phyloP scores from a whole-genome alignment of 2,797 vertebrate species.

The Microctenopoma steveboyesi region DNA sequence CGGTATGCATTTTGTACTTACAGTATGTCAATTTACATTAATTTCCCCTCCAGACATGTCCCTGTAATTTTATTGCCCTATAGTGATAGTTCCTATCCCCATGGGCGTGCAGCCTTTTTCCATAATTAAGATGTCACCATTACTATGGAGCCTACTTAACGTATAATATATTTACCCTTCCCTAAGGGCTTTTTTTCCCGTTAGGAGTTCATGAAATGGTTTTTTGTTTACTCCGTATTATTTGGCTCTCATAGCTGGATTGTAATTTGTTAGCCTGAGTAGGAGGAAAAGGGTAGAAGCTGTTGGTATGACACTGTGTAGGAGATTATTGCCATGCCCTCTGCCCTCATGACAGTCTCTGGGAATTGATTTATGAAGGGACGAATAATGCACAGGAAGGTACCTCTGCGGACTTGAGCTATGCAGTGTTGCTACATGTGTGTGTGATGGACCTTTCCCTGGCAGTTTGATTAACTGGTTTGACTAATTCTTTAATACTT shows the following conservation, averaged over 20 bases:
- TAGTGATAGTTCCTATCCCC: slow-evolving; percentile 40
- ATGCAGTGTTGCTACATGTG: neutral
- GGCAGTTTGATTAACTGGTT: slow-evolving; percentile 1
- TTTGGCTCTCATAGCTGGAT: slow-evolving; percentile 53
- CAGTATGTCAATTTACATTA: slow-evolving; percentile 37
- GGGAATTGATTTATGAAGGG: slow-evolving; percentile 49
- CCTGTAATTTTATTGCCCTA: slow-evolving; percentile 43
- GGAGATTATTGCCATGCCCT: slow-evolving; percentile 51
- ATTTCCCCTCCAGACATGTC: slow-evolving; percentile 37
- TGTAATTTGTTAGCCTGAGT: slow-evolving; percentile 62
- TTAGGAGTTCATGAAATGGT: slow-evolving; percentile 64
- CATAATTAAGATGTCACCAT: slow-evolving; percentile 72
- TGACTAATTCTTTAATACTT: neutral
- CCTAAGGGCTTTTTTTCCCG: slow-evolving; percentile 58
- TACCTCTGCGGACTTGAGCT: slow-evolving; percentile 11
- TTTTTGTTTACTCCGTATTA: slow-evolving; percentile 75
- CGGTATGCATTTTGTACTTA: neutral
- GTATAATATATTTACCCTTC: slow-evolving; percentile 46
- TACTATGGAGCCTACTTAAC: slow-evolving; percentile 52
- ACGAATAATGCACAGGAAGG: slow-evolving; percentile 25
- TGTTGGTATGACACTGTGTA: slow-evolving; percentile 19
- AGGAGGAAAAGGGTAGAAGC: slow-evolving; percentile 32
- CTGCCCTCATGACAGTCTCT: slow-evolving; percentile 35
- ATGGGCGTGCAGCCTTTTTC: slow-evolving; percentile 48
- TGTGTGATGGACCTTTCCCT: slow-evolving; percentile 11